Base-by-base conservation (phyloP, 2,888 invertebrate genomes). In the Pelosia muscerda region DNA sequence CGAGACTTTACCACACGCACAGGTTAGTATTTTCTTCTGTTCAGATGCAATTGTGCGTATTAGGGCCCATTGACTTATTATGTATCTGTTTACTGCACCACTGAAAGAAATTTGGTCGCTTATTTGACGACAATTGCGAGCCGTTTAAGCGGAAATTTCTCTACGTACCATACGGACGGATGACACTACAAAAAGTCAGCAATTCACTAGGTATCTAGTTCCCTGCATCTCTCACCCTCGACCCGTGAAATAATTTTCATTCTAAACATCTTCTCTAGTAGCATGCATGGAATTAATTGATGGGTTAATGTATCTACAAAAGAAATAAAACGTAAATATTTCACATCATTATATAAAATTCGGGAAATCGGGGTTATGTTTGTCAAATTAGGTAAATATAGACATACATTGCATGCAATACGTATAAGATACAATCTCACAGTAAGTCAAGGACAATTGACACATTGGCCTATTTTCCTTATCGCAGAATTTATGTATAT, bases 1-100 rank as follows among this genome's bases (percentile, higher is more conserved):
- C 2, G 94, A 93, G 69, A 87, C 89, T 63, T 82, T 95, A 72
- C 92, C 92, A 71, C 87, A 89, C 13, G 94, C 95, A 74, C 93
- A 93, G 93, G 95, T 95, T 86, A 58, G 19, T 63, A 31, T 53
- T 53, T n/a, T 22, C 25, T 23, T 22, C 3, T 8, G 6, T 19
- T 3, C 19, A 42, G 38, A 42, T 42, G 6, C 19, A 42, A 42
- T 42, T 42, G 10, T 38, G 4, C 13, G 13, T 15, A 15, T 34
- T 11, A 3, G 34, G 34, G 34, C 11, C 11, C 34, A 34, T 11
- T 10, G 10, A 34, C 2, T 34, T 34, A 2, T 34, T 34, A 34
- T 11, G 11, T n/a, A 34, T 13, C 34, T 34, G 11, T 4, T 4
- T 34, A 1, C 10, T 34, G 3, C 11, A 10, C 2, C 13, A 34